phyloP scores from a whole-genome alignment of 2,888 invertebrate species.

The Himalopsyche anomala region DNA sequence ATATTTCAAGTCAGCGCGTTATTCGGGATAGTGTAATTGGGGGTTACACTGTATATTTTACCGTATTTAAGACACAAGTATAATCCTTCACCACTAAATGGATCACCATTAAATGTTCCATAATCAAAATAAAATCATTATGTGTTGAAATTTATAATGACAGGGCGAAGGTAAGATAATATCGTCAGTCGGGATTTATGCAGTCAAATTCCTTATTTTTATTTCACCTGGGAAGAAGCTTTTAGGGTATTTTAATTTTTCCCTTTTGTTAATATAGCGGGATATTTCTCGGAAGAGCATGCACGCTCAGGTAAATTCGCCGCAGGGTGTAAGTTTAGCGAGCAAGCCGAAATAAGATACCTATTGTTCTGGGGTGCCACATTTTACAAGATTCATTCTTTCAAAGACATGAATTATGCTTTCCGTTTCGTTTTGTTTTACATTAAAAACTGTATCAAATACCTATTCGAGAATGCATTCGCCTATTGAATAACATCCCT shows the following conservation, averaged over 20 bases:
- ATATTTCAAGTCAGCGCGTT: too few relatives aligned
- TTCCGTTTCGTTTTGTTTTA: background rate
- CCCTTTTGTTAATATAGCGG: slow-evolving; percentile 25
- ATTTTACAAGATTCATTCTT: background rate
- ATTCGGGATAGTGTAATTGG: too few relatives aligned
- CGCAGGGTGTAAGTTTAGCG: background rate
- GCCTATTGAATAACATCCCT: too few relatives aligned
- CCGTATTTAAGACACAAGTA: too few relatives aligned
- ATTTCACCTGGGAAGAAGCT: background rate
- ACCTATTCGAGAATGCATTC: background rate
- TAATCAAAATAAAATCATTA: too few relatives aligned
- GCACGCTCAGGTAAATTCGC: slow-evolving; percentile 16
- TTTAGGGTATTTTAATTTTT: slow-evolving; percentile 11
- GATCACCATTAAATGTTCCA: too few relatives aligned
- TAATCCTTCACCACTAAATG: too few relatives aligned
- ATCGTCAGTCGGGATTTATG: background rate
- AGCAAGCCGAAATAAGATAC: background rate
- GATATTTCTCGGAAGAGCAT: slow-evolving; percentile 12
- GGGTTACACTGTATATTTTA: too few relatives aligned
- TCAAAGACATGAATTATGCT: background rate
- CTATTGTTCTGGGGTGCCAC: background rate
- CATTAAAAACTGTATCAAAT: background rate
- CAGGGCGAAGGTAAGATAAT: too few relatives aligned
- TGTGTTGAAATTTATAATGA: too few relatives aligned
- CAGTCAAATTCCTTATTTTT: background rate